Evolutionary conservation across 64 coral and sea anemone genomes (phyloP), one percentile per base, ranked within the genome.

Genomic region (Pocillopora damicornis): DNA sequence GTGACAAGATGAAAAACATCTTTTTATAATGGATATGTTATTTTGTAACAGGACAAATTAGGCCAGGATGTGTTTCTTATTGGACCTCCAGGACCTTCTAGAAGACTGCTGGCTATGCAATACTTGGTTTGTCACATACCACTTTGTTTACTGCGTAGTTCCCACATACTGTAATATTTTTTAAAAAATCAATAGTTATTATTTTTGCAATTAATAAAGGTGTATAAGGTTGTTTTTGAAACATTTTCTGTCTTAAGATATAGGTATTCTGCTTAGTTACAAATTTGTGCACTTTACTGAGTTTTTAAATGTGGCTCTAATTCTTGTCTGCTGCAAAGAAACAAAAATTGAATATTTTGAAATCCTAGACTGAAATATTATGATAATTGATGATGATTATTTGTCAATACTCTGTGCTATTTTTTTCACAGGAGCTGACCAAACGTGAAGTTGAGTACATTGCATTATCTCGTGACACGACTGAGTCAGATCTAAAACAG

Each of bases 51-150:
- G 93, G 96, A 99, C 79, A 94, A 99, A 86, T 88, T 99, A 2
- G 96, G 93, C 35, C 97, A 99, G 66, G 97, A 99, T 86, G 90
- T 99, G 17, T 99, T 99, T 83, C 76, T 99, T 18, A 99, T 99
- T 92, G 97, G 97, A 15, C 77, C 97, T 45, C 97, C 97, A 82
- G 97, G 97, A 12, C 93, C 97, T 75, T 77, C 88, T 20, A 90
- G 97, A 42, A 95, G 97, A 86, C 73, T 63, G 35, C 80, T 99
- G 75, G 97, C 93, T 36, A 99, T 99, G 97, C 97, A 99, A 65
- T 99, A 99, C 75, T 35, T 94, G 79, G 97, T 99, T 73, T 35
- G 88, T 90, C 18, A 25, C 22, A 6, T 18, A 64, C 9, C 35
- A 0, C 35, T 58, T 76, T 76, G 16, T 26, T 26, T 23, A 11